Evolutionary conservation across 2,113 vertebrate genomes (phyloP), one percentile per base, ranked within the genome.

Genomic region (Polypterus senegalus): DNA sequence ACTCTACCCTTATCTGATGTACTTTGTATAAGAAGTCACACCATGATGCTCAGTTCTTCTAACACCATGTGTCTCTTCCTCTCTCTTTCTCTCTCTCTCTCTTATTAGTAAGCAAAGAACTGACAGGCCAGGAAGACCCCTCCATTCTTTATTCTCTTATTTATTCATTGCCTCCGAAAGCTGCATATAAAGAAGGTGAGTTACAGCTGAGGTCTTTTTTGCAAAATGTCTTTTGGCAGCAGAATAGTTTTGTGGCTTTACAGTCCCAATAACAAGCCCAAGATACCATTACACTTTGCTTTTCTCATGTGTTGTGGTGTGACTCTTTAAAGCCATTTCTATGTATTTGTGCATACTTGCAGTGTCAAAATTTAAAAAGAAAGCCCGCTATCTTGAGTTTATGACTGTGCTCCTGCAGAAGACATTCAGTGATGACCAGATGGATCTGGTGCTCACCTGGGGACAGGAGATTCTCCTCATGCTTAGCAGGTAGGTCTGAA

Each of bases 351-450:
- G n/a, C 63, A 65, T 67, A 2, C 71, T 54, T 75, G 4, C 71
- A 98, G 96, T 97, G 63, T 85, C 92, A 84, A 92, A 89, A 73
- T 84, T 92, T 71, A 89, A 77, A 70, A 68, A 67, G 0, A 83
- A 79, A 54, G 47, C 74, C 10, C 81, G 83, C 70, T 97, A 97
- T 71, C 76, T 91, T 66, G 92, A 97, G 73, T 87, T 87, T 70
- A 89, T 91, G 47, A 80, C 80, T 4, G 78, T 85, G 57, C 71
- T 95, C 63, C 75, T 98, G 65, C 77, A 85, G 60, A 92, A 87
- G 81, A 77, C 81, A 46, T 52, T 92, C 68, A 80, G 83, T 61
- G 89, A 93, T 68, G 89, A 92, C 71, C 81, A 82, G 9, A 77
- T 82, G 65, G 66, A 83, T 0, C 70, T 78, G 0, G 58, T 86